phyloP scores from a whole-genome alignment of 2,113 vertebrate genomes.

The Rhineura floridana region DNA sequence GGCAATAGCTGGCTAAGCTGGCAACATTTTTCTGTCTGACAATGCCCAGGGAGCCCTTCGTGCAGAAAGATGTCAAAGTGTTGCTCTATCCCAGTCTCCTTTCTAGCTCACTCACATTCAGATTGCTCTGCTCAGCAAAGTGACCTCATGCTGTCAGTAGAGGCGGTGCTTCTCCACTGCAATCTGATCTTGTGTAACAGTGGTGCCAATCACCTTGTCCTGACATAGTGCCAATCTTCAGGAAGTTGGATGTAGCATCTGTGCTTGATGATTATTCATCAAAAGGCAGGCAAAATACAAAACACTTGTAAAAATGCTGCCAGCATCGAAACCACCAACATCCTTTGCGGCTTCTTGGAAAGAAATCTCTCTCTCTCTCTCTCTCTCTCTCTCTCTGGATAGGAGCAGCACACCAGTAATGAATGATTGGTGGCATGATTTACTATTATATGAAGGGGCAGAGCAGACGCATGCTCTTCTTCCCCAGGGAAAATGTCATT shows the following conservation, averaged over 20 bases:
- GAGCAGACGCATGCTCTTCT: not conserved
- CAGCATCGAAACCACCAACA: not conserved
- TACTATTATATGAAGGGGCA: not conserved
- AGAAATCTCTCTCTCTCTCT: not conserved
- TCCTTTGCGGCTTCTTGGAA: constrained; percentile 13
- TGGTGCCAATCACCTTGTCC: not conserved
- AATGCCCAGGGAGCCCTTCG: not conserved
- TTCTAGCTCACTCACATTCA: not conserved
- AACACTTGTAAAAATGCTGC: not conserved
- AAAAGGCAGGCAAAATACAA: constrained; percentile 12
- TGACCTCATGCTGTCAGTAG: constrained; percentile 52
- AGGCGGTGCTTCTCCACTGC: constrained; percentile 30
- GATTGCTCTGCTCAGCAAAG: not conserved
- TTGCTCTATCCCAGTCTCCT: fast-evolving
- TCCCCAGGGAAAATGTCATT: not conserved
- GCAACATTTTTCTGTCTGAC: not conserved
- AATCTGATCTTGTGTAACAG: not conserved
- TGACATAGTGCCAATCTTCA: constrained; percentile 26
- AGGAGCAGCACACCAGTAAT: not conserved
- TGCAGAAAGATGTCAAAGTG: not conserved
- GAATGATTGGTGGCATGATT: not conserved
- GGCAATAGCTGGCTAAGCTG: not conserved
- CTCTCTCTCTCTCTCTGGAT: not conserved
- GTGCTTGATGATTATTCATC: constrained; percentile 24
- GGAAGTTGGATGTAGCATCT: constrained; percentile 11